Evolutionary conservation across 2,113 vertebrate genomes (phyloP).

Genomic region (Pelecanoides urinatrix): DNA sequence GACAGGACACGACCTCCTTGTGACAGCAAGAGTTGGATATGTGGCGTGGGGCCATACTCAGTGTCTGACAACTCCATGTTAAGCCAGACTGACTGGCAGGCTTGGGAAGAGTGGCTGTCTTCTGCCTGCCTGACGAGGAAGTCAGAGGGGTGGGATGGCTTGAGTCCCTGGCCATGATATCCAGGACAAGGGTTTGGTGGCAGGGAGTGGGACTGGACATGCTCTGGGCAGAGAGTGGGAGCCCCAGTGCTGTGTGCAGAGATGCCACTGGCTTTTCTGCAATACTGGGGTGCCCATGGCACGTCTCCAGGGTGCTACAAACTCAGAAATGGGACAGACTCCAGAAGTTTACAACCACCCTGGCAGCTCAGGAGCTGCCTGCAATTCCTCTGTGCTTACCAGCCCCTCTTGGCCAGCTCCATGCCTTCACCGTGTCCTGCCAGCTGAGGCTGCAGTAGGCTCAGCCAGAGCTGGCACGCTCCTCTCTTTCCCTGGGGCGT

Average conservation of each 20-base stretch:
- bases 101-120: not conserved
- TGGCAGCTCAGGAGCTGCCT: not conserved
- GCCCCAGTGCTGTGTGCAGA: not conserved
- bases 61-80: not conserved
- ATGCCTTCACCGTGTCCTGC: not conserved
- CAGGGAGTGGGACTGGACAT: not conserved
- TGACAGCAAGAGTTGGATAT: not conserved
- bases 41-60: rapidly evolving
- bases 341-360: not conserved
- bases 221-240: not conserved
- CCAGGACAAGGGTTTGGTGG: not conserved
- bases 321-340: not conserved
- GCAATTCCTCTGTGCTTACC: rapidly evolving
- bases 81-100: not conserved
- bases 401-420: not conserved
- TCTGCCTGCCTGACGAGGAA: not conserved
- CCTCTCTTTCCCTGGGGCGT: not conserved
- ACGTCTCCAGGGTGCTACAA: not conserved
- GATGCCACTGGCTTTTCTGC: not conserved
- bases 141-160: not conserved
- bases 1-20: not conserved
- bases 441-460: not conserved
- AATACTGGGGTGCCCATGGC: not conserved
- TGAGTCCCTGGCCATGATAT: not conserved
- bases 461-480: rapidly evolving